Evolutionary conservation across 2,797 vertebrate species (phyloP).

Genomic region (Saxicola maurus): DNA sequence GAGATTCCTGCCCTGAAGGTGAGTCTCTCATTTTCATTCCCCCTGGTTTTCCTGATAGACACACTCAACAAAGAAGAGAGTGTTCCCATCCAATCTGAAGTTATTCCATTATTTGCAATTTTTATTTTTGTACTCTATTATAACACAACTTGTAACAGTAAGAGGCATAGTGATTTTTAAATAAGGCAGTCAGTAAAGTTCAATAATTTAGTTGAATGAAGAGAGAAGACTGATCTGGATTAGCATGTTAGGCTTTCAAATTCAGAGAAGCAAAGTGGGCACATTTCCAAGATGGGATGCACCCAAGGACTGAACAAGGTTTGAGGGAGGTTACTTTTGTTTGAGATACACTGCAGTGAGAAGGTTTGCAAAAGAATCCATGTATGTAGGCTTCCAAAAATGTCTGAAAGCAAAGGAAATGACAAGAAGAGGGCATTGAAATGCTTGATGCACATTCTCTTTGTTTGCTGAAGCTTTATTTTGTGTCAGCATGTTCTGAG

Average conservation of each 20-base stretch:
- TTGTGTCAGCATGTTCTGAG: neutral
- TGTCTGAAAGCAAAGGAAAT: neutral
- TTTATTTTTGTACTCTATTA: neutral
- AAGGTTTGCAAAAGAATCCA: neutral
- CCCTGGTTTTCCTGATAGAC: neutral
- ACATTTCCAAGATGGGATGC: neutral
- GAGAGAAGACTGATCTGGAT: neutral
- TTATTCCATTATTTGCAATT: neutral
- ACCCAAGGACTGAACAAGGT: neutral
- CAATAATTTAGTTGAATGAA: neutral
- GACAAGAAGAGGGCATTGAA: neutral
- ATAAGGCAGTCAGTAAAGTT: neutral
- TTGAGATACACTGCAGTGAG: neutral
- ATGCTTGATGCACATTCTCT: neutral
- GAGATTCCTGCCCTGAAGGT: slow-evolving; percentile 98
- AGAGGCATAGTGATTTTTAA: neutral
- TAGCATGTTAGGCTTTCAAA: neutral
- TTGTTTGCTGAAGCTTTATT: neutral
- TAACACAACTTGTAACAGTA: neutral
- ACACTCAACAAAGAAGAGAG: slow-evolving; percentile 1
- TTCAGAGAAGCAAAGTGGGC: neutral
- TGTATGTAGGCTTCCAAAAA: neutral
- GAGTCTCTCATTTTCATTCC: slow-evolving; percentile 45
- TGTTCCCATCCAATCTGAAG: neutral
- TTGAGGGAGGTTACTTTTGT: neutral